These are phyloP conservation scores for Pachyramphus minor DNA, from an alignment of 2,113 vertebrate species.

Conservation along the genomic window DNA sequence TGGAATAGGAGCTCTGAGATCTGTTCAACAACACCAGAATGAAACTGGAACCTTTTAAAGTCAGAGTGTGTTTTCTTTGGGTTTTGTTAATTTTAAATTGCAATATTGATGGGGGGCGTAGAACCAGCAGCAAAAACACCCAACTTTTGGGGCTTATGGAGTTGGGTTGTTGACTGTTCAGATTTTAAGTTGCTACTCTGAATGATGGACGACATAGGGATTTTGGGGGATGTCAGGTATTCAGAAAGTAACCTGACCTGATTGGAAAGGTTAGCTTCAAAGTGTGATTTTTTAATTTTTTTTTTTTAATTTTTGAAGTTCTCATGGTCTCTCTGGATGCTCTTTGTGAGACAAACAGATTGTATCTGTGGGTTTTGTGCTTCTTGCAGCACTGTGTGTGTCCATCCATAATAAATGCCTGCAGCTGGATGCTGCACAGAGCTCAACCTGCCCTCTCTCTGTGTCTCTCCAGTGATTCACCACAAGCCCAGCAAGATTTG, in stretches of 20 bases:
- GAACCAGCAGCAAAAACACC: neutral
- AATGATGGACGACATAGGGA: neutral
- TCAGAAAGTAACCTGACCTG: no score
- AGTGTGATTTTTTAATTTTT: no score
- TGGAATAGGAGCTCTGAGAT: neutral
- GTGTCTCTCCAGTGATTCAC: neutral
- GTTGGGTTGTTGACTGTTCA: neutral
- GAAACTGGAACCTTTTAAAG: neutral
- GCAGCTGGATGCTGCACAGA: neutral
- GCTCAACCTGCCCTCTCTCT: neutral
- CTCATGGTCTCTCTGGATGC: neutral
- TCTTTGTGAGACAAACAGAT: neutral
- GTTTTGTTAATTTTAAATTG: neutral
- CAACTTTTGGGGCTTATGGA: accelerated
- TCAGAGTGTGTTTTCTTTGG: neutral
- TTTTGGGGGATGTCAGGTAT: neutral
- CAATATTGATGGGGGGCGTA: neutral
- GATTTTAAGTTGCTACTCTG: neutral
- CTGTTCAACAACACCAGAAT: neutral
- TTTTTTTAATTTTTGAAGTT: neutral
- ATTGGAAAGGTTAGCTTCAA: neutral
- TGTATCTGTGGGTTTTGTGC: neutral
- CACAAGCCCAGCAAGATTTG: neutral
- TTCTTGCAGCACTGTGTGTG: neutral
- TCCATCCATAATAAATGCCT: neutral